phyloP scores from a whole-genome alignment of 2,888 invertebrate genomes.

The Galerucella calmariensis region DNA sequence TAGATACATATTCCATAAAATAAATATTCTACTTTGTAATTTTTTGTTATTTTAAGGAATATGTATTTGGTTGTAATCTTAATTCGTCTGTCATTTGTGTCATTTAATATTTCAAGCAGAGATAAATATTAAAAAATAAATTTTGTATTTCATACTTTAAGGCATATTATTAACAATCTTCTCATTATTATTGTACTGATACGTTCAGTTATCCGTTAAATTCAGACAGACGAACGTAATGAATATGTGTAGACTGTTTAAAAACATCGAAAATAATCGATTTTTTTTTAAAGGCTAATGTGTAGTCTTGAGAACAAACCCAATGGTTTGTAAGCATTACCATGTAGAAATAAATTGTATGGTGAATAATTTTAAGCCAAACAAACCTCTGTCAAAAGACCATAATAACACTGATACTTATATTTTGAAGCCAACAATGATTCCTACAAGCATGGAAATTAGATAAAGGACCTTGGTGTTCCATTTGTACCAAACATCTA shows the following conservation, averaged over 20 bases:
- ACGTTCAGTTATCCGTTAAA: not conserved
- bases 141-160: not conserved
- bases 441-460: too few relatives aligned
- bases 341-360: not conserved
- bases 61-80: not conserved
- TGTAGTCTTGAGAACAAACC: too few relatives aligned
- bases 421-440: not conserved
- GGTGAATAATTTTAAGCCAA: not conserved
- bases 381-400: too few relatives aligned
- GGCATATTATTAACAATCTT: not conserved
- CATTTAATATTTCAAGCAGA: too few relatives aligned
- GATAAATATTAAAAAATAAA: not conserved
- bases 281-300: too few relatives aligned
- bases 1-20: not conserved
- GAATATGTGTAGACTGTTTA: not conserved
- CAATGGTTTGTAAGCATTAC: too few relatives aligned
- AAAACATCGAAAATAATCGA: too few relatives aligned
- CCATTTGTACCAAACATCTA: too few relatives aligned
- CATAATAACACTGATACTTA: not conserved
- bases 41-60: not conserved
- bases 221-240: not conserved
- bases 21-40: not conserved
- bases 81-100: not conserved
- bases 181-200: conserved; percentile 3
- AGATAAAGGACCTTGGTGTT: too few relatives aligned